These are phyloP conservation scores for Etheostoma spectabile DNA, from an alignment of 2,113 vertebrate species.

Conservation along the genomic window DNA sequence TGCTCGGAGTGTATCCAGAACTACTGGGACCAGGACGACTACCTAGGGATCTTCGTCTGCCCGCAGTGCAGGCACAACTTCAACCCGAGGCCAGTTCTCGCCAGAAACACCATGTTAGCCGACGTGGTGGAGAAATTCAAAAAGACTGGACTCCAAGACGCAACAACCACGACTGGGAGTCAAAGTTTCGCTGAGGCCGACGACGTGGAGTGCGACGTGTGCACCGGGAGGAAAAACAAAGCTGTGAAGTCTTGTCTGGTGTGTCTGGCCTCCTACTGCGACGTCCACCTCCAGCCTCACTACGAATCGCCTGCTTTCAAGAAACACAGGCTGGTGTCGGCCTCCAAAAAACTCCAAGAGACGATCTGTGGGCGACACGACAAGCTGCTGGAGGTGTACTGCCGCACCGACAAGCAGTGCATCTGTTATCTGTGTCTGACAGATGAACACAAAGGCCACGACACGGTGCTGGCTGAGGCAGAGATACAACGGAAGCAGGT, in stretches of 20 bases:
- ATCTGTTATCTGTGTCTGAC: constrained; percentile 86
- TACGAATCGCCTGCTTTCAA: constrained; percentile 92
- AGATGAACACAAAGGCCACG: constrained; percentile 83
- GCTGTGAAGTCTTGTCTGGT: constrained; percentile 94
- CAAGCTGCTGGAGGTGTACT: constrained; percentile 86
- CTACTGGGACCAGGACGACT: constrained; percentile 85
- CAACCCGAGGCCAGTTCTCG: constrained; percentile 80
- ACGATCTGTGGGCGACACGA: constrained; percentile 80
- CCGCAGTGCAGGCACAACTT: constrained; percentile 83
- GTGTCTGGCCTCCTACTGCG: constrained; percentile 96
- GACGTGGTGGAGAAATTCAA: constrained; percentile 83
- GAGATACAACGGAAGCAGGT: constrained; percentile 81
- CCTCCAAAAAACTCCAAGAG: constrained; percentile 76
- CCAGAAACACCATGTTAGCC: constrained; percentile 84
- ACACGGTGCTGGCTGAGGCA: constrained; percentile 76
- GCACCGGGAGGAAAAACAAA: constrained; percentile 90
- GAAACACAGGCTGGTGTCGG: constrained; percentile 91
- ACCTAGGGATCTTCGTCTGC: constrained; percentile 77
- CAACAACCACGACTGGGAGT: neutral
- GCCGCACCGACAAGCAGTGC: constrained; percentile 80
- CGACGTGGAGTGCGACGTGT: constrained; percentile 90
- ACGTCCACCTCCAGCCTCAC: constrained; percentile 94
- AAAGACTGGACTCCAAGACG: constrained; percentile 60
- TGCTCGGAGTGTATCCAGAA: constrained; percentile 80
- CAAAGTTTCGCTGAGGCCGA: constrained; percentile 66